Conservation (phyloP, 2,797 vertebrate genomes). For the Amazonetta brasiliensis region DNA sequence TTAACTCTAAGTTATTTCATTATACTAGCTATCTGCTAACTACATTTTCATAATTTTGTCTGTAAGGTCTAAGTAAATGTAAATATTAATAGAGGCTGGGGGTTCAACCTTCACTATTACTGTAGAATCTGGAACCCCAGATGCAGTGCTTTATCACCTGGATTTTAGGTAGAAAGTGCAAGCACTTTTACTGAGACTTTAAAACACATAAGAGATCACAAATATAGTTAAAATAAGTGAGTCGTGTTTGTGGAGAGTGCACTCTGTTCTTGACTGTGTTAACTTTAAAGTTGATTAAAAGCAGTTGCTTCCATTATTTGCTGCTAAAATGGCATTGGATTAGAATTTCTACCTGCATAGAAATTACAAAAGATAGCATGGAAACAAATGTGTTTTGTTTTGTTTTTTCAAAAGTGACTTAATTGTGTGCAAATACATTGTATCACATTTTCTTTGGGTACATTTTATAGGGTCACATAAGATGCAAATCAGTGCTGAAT, state of each 20-base stretch:
- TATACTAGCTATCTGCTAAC: not conserved
- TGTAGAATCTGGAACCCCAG: not conserved
- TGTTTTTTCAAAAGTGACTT: not conserved
- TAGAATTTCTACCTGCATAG: constrained; percentile 6
- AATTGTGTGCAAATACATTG: not conserved
- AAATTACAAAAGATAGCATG: not conserved
- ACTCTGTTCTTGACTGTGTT: not conserved
- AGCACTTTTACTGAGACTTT: not conserved
- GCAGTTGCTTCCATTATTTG: not conserved
- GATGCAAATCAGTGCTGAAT: not conserved
- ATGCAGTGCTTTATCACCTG: not conserved
- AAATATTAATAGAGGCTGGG: not conserved
- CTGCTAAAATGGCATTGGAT: not conserved
- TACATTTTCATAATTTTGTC: not conserved
- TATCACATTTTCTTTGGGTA: constrained; percentile 5
- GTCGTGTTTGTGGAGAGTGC: not conserved
- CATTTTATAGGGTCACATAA: constrained; percentile 3
- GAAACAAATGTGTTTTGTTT: not conserved
- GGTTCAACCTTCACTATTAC: not conserved
- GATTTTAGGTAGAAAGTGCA: not conserved
- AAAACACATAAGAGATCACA: not conserved
- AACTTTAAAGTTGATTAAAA: constrained; percentile 35
- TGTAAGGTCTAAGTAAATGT: not conserved
- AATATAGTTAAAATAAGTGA: not conserved
- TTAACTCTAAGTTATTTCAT: not conserved